These are phyloP conservation scores for Berghia stephanieae DNA, from an alignment of 1,140 invertebrate species.

Conservation along the genomic window DNA sequence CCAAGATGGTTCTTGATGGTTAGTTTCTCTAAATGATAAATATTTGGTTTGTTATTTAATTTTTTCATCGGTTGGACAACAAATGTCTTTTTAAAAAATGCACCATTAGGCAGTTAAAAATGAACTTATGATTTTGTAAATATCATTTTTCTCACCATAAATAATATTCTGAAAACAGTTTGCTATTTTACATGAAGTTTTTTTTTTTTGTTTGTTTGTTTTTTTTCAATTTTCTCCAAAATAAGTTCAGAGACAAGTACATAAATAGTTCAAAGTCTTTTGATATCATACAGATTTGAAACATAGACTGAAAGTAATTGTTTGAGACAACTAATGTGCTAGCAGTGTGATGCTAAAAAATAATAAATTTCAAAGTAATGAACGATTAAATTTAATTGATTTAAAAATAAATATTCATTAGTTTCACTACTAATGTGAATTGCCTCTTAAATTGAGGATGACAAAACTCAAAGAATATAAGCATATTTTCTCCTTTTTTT, in stretches of 20 bases:
- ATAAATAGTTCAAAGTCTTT: no score
- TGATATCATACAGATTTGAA: no score
- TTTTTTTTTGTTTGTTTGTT: no score
- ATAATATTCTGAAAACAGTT: no score
- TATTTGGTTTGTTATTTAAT: background rate
- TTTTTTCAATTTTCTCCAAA: no score
- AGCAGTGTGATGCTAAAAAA: background rate
- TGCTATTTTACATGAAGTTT: no score
- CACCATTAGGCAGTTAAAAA: background rate
- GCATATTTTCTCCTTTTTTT: constrained; percentile 4
- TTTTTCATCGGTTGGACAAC: background rate
- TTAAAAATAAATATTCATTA: background rate
- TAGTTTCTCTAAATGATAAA: constrained; percentile 42
- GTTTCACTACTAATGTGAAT: background rate
- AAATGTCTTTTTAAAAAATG: background rate
- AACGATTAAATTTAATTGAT: background rate
- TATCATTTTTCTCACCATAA: background rate
- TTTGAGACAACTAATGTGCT: background rate
- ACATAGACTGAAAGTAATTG: no score
- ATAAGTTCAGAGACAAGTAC: no score
- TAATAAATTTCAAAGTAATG: background rate
- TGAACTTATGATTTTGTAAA: background rate
- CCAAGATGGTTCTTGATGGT: constrained; percentile 97
- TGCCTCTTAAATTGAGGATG: background rate
- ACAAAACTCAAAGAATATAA: background rate